Evolutionary conservation across 2,797 vertebrate species (phyloP), one percentile per base, ranked within the genome.

Genomic region (Chaetophractus vellerosus): DNA sequence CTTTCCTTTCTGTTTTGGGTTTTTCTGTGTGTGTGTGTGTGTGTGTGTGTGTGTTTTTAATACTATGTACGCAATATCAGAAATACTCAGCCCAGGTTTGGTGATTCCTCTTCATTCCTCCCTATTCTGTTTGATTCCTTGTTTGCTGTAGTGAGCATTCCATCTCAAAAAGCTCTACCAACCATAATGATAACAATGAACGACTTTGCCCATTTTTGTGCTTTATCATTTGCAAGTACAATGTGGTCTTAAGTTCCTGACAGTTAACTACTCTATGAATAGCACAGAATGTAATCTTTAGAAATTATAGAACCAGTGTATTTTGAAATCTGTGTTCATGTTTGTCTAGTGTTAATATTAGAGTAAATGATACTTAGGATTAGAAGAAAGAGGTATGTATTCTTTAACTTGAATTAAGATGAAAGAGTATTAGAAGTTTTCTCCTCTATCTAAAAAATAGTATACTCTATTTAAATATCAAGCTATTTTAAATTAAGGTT

Each of bases 371-470:
- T 87, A 88, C 26, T 91, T 94, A 61, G 88, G 55, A 76, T 69
- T 8, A 87, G 92, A 52, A 80, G 38, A 93, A 96, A 87, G 26
- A 18, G 33, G 18, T 66, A 66, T 45, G 18, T 66, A 66, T 50
- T 96, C 48, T 95, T 95, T 48, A 96, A 93, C 24, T 83, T 94
- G n/a, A 57, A 61, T 75, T 66, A 19, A 93, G 95, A 55, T 79
- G 48, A 87, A 96, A 12, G 87, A 79, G 52, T 66, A 48, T 61
- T 63, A 91, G 36, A 19, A 88, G 31, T n/a, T 95, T 86, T 93
- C 33, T 66, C 10, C 3, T 69, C 23, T 81, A 48, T 23, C 16
- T 84, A 80, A 90, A 91, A 88, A 80, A 33, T 31, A 57, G 41
- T 88, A 7, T 91, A 12, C 76, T 74, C 55, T 94, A 55, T 68